Evolutionary conservation across 1,140 invertebrate genomes (phyloP).

Genomic region (Macrosteles quadrilineatus): DNA sequence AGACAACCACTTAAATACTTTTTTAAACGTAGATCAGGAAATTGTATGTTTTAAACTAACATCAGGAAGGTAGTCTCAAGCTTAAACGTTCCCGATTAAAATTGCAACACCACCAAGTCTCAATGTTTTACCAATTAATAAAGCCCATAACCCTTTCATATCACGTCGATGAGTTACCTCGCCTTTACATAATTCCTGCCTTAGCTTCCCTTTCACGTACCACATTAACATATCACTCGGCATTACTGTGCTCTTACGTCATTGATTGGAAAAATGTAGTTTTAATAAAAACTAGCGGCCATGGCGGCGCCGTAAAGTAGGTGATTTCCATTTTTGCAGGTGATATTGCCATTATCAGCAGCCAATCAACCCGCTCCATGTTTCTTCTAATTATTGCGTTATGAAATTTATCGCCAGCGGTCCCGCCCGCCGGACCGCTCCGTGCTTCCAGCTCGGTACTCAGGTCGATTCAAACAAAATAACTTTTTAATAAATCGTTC

Average conservation of each 20-base stretch:
- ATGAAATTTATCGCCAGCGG: slow-evolving; percentile 11
- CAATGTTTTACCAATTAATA: no score
- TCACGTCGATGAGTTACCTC: no score
- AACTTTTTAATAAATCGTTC: no score
- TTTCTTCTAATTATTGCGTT: no score
- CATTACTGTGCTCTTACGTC: not conserved
- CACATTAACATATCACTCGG: slow-evolving; percentile 8
- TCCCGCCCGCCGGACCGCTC: not conserved
- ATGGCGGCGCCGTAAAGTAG: not conserved
- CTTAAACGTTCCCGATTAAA: no score
- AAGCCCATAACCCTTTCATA: no score
- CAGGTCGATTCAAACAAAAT: not conserved
- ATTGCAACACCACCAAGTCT: no score
- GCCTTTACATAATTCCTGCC: not conserved
- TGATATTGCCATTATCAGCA: slow-evolving; percentile 21
- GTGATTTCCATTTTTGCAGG: slow-evolving; percentile 18
- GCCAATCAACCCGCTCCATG: not conserved
- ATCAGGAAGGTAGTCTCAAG: no score
- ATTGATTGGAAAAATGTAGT: slow-evolving; percentile 22
- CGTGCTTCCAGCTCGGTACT: not conserved
- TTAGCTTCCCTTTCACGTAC: slow-evolving; percentile 5
- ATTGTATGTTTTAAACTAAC: no score
- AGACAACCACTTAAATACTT: no score
- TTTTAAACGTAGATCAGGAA: no score
- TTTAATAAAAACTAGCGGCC: slow-evolving; percentile 20